phyloP scores from a whole-genome alignment of 2,797 vertebrate genomes.

The Cryptoprocta ferox region DNA sequence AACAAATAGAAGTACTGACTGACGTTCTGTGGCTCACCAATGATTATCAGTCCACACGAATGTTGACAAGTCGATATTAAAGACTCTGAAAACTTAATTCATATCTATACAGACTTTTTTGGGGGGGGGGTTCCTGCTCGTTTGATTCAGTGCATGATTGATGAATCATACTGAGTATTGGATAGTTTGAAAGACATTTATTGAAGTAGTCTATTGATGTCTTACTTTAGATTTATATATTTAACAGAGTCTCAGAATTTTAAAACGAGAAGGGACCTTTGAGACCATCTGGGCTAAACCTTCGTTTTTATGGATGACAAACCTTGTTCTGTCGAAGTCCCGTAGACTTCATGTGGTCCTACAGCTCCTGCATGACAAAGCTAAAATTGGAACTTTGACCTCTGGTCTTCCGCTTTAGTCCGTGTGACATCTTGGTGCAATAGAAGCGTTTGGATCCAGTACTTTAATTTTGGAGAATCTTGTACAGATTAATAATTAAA shows the following conservation, averaged over 20 bases:
- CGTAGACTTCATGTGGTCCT: not conserved
- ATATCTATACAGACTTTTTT: not conserved
- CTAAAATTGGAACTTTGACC: not conserved
- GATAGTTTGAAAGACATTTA: slow-evolving; percentile 6
- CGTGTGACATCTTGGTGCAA: not conserved
- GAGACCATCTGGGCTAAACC: not conserved
- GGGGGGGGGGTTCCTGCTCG: not conserved
- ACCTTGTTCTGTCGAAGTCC: not conserved
- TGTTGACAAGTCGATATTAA: slow-evolving; percentile 32
- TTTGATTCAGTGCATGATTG: slow-evolving; percentile 57
- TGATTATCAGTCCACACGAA: slow-evolving; percentile 31
- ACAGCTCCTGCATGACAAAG: not conserved
- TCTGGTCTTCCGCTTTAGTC: not conserved
- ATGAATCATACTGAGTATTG: slow-evolving; percentile 35
- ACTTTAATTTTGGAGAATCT: slow-evolving; percentile 53
- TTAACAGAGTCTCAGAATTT: slow-evolving; percentile 9
- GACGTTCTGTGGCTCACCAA: not conserved
- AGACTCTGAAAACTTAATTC: not conserved
- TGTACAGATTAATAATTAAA: slow-evolving; percentile 34
- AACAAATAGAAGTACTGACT: not conserved
- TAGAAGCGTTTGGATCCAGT: not conserved
- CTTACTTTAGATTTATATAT: slow-evolving; percentile 9
- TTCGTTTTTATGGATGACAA: not conserved
- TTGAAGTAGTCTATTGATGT: not conserved
- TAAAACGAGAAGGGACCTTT: not conserved